These are phyloP conservation scores for Brachionus plicatilis DNA, from an alignment of 1,140 invertebrate species.

Conservation along the genomic window DNA sequence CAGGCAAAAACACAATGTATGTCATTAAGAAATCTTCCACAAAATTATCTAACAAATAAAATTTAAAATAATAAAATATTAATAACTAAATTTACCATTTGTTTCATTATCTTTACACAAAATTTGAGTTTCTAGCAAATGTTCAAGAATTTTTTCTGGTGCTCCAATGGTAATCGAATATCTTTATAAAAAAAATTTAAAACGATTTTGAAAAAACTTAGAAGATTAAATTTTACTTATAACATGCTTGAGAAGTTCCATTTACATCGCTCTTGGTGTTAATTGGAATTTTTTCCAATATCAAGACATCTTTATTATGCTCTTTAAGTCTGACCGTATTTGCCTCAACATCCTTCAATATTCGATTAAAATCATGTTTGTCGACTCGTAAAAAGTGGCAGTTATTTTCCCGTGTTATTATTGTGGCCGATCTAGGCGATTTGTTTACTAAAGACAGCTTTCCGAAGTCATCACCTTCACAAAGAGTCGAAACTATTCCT, in stretches of 20 bases:
- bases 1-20: conserved; percentile 78
- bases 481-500: conserved; percentile 73
- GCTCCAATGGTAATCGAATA: conserved; percentile 83
- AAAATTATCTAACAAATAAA: conserved; percentile 62
- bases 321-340: conserved; percentile 80
- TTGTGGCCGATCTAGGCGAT: conserved; percentile 77
- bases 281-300: conserved; percentile 69
- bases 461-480: conserved; percentile 81
- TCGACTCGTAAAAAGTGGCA: conserved; percentile 78
- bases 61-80: background rate
- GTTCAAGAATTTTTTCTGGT: conserved; percentile 78
- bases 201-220: background rate
- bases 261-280: conserved; percentile 46
- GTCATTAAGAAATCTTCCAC: conserved; percentile 79
- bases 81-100: conserved; percentile 44
- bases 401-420: conserved; percentile 73
- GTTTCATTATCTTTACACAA: conserved; percentile 58
- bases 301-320: conserved; percentile 76
- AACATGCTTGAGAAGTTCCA: conserved; percentile 59
- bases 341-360: conserved; percentile 75
- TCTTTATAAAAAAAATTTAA: conserved; percentile 55
- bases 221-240: conserved; percentile 58
- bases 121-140: conserved; percentile 73
- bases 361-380: conserved; percentile 80
- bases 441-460: conserved; percentile 81